These are phyloP conservation scores for Atlantisia rogersi DNA, from an alignment of 2,113 vertebrate genomes.

Conservation along the genomic window DNA sequence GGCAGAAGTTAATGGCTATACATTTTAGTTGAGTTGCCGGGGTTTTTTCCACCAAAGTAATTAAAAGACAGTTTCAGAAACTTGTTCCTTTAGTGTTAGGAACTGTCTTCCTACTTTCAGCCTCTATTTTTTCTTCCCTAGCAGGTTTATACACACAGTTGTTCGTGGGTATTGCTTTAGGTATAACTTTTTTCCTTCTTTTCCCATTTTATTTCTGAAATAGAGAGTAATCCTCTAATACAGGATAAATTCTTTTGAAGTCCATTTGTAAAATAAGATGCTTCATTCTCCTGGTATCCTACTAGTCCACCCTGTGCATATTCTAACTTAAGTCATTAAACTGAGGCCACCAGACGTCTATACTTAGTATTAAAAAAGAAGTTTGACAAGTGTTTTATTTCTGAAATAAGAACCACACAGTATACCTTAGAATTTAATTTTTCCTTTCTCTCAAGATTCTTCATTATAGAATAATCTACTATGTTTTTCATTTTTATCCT, in stretches of 20 bases:
- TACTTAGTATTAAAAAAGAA: neutral
- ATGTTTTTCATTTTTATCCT: neutral
- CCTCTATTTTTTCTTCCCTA: neutral
- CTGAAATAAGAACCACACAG: neutral
- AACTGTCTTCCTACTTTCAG: neutral
- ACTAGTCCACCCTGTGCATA: neutral
- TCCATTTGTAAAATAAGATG: neutral
- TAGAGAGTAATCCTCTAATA: neutral
- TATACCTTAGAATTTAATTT: neutral
- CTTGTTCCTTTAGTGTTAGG: neutral
- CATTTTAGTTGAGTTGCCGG: neutral
- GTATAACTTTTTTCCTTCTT: neutral
- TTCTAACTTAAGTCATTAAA: neutral
- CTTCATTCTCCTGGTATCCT: neutral
- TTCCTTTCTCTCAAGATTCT: neutral
- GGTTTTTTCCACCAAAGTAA: neutral
- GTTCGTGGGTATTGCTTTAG: neutral
- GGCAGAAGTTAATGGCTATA: neutral
- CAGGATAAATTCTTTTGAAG: neutral
- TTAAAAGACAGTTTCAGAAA: neutral
- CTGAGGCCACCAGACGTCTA: neutral
- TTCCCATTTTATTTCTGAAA: neutral
- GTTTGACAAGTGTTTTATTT: neutral
- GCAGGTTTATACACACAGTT: neutral
- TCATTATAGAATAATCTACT: neutral